These are phyloP conservation scores for Xylophagus ater DNA, from an alignment of 2,888 invertebrate species.

Conservation along the genomic window DNA sequence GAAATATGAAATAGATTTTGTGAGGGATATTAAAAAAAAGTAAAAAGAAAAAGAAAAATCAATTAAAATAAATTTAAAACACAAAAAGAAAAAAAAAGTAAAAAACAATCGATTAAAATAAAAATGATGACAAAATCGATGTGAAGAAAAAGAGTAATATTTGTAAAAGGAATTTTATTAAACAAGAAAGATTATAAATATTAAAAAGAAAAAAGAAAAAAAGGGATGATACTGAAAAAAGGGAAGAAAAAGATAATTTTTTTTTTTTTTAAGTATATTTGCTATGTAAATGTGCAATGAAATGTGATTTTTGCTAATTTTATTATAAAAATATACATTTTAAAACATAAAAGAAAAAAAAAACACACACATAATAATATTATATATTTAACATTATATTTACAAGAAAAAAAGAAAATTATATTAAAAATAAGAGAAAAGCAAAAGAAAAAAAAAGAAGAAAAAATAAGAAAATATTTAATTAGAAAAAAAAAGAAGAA, in stretches of 20 bases:
- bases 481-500: conserved; percentile 3
- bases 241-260: too few relatives aligned
- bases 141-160: background rate
- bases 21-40: too few relatives aligned
- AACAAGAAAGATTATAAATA: background rate
- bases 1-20: too few relatives aligned
- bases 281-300: conserved; percentile 18
- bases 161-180: background rate
- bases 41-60: too few relatives aligned
- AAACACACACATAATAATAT: conserved; percentile 10
- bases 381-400: conserved; percentile 10
- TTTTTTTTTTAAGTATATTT: conserved; percentile 9
- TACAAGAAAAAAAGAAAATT: conserved; percentile 5
- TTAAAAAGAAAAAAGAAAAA: conserved; percentile 3
- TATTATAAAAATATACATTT: conserved; percentile 11
- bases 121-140: background rate
- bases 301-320: conserved; percentile 18
- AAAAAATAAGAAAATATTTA: conserved; percentile 3
- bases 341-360: conserved; percentile 8
- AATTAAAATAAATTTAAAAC: background rate
- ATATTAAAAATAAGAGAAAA: background rate
- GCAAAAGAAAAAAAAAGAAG: conserved; percentile 2
- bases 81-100: background rate
- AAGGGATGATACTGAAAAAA: too few relatives aligned
- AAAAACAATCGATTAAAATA: background rate